A percentile compares a stretch with the other conserved stretches of the same genome.
phyloP scores from a whole-genome alignment of 1,140 invertebrate genomes.

The Cataglyphis hispanica region DNA sequence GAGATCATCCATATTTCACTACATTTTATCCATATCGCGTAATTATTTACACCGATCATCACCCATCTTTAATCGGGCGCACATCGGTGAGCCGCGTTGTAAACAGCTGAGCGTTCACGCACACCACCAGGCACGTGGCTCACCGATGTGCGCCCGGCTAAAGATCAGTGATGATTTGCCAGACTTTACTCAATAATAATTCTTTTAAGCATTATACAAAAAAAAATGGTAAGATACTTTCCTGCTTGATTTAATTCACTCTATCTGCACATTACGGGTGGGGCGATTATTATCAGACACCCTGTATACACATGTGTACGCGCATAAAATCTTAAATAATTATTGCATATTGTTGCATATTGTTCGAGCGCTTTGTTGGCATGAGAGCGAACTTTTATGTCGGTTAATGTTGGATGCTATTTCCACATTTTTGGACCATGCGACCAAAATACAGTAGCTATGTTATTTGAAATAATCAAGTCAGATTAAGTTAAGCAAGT shows the following conservation, averaged over 20 bases:
- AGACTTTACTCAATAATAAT: too few species aligned
- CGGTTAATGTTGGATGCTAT: background rate
- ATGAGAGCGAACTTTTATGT: background rate
- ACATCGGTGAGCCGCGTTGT: too few species aligned
- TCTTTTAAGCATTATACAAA: too few species aligned
- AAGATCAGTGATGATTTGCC: too few species aligned
- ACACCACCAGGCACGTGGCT: too few species aligned
- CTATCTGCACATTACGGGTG: too few species aligned
- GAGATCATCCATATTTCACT: background rate
- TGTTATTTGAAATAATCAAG: constrained; percentile 39
- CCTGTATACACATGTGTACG: background rate
- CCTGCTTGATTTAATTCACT: too few species aligned
- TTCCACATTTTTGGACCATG: constrained; percentile 29
- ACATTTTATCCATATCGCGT: constrained; percentile 9
- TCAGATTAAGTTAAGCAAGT: background rate
- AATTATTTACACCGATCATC: constrained; percentile 29
- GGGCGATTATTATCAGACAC: too few species aligned
- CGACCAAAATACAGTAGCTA: constrained; percentile 19
- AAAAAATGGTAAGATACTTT: too few species aligned
- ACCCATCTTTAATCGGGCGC: too few species aligned
- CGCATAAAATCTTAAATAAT: constrained; percentile 24
- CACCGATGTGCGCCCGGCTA: too few species aligned
- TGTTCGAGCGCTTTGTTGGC: constrained; percentile 6
- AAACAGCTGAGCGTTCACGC: too few species aligned
- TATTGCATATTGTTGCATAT: background rate